These are phyloP conservation scores for Mythimna impura DNA, from an alignment of 2,888 invertebrate genomes.

Conservation along the genomic window DNA sequence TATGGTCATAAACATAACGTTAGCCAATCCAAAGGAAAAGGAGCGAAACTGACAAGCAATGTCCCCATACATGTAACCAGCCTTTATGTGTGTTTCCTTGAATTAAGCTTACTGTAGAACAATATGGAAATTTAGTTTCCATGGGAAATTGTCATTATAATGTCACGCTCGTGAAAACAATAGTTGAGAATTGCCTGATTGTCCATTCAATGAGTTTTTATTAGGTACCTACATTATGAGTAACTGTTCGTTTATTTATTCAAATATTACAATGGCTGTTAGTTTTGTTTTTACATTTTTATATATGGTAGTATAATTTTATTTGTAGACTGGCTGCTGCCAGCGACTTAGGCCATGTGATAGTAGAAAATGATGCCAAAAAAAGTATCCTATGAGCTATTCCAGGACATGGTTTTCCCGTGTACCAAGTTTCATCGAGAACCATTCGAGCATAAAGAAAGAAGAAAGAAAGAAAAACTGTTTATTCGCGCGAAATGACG, in stretches of 20 bases:
- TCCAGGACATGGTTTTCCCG: too few species aligned
- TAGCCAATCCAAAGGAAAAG: slow-evolving; percentile 36
- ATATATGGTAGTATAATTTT: background rate
- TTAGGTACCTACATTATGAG: background rate
- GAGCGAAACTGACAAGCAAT: slow-evolving; percentile 53
- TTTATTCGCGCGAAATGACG: too few species aligned
- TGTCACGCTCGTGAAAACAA: slow-evolving; percentile 43
- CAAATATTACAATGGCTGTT: background rate
- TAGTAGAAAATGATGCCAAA: too few species aligned
- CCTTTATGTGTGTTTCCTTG: slow-evolving; percentile 32
- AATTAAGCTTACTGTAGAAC: slow-evolving; percentile 39
- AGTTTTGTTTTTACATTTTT: background rate
- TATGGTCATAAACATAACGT: slow-evolving; percentile 10
- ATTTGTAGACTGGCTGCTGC: background rate
- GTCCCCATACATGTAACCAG: slow-evolving; percentile 23
- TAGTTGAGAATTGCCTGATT: slow-evolving; percentile 53
- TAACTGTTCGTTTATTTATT: slow-evolving; percentile 14
- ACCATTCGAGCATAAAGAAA: too few species aligned
- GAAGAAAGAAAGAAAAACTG: too few species aligned
- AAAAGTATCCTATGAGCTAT: too few species aligned
- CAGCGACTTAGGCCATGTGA: too few species aligned
- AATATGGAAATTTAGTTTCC: slow-evolving; percentile 52
- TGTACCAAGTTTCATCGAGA: too few species aligned
- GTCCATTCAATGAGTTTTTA: slow-evolving; percentile 50
- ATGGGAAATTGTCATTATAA: slow-evolving; percentile 53